Evolutionary conservation across 2,797 vertebrate species (phyloP).

Genomic region (Enteromius afrohamiltoni): DNA sequence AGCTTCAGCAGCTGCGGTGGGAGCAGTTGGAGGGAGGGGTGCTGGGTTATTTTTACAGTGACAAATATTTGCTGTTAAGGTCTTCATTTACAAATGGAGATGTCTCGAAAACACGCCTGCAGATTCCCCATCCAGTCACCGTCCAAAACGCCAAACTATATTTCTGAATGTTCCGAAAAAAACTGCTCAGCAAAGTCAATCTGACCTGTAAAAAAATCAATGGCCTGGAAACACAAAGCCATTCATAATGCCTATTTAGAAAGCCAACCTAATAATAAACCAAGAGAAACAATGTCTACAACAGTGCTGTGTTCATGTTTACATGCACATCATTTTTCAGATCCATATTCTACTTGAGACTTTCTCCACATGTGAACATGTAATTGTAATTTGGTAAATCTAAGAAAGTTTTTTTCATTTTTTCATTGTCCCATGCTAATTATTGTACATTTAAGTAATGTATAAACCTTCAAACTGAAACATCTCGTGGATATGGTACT

Average conservation of each 20-base stretch:
- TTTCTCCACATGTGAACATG: neutral
- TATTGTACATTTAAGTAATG: neutral
- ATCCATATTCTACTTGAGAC: neutral
- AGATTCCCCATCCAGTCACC: neutral
- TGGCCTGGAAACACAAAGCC: conserved; percentile 23
- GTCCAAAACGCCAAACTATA: neutral
- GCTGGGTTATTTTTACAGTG: conserved; percentile 48
- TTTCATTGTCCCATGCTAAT: neutral
- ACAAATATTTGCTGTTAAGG: conserved; percentile 48
- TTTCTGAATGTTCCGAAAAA: neutral
- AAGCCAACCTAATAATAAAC: conserved; percentile 31
- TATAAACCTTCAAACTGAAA: neutral
- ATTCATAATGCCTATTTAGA: conserved; percentile 7
- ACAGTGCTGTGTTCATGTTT: neutral
- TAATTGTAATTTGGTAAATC: neutral
- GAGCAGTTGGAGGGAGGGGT: conserved; percentile 4
- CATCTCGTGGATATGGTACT: neutral
- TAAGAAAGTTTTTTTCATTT: neutral
- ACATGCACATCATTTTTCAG: neutral
- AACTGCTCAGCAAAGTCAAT: conserved; percentile 1
- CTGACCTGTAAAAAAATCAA: neutral
- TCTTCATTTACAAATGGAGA: conserved; percentile 41
- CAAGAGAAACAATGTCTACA: neutral
- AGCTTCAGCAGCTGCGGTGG: conserved; percentile 35
- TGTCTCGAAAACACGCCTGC: conserved; percentile 3